phyloP scores from a whole-genome alignment of 2,888 invertebrate genomes.

The Augochlorella aurata region DNA sequence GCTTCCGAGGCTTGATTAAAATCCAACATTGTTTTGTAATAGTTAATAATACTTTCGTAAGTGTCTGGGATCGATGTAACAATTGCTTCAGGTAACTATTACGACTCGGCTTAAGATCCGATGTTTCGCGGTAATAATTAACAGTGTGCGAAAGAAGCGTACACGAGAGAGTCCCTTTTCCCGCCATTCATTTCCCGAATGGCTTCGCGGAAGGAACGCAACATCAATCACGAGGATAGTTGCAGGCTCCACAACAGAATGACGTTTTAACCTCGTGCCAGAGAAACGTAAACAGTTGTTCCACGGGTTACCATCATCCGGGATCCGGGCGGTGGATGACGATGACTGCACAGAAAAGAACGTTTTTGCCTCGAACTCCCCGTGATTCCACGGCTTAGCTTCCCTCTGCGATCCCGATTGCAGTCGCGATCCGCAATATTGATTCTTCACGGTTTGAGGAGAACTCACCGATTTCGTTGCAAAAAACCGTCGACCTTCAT shows the following conservation, averaged over 20 bases:
- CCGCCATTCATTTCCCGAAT: slow-evolving; percentile 4
- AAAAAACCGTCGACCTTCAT: not conserved
- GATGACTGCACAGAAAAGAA: slow-evolving; percentile 2
- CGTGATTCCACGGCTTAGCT: not conserved
- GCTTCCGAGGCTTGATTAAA: too few species aligned
- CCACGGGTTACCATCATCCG: slow-evolving; percentile 2
- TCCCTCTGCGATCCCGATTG: not conserved
- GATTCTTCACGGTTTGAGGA: slow-evolving; percentile 4
- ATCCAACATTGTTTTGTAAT: too few species aligned
- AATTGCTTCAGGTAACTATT: too few species aligned
- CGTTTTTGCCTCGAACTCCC: not conserved
- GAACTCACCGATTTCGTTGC: not conserved
- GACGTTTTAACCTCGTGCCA: slow-evolving; percentile 2
- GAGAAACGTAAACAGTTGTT: slow-evolving; percentile 7
- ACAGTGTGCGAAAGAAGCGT: not conserved
- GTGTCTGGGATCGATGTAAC: too few species aligned
- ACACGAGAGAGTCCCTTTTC: not conserved
- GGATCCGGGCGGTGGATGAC: not conserved
- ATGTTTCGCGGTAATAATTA: not conserved
- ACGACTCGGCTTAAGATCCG: not conserved
- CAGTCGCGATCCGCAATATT: not conserved
- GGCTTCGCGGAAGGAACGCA: not conserved
- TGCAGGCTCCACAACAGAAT: not conserved
- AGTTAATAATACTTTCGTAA: too few species aligned
- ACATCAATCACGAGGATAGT: slow-evolving; percentile 13